These are phyloP conservation scores for Okapia johnstoni DNA, from an alignment of 2,113 vertebrate species.

Conservation along the genomic window DNA sequence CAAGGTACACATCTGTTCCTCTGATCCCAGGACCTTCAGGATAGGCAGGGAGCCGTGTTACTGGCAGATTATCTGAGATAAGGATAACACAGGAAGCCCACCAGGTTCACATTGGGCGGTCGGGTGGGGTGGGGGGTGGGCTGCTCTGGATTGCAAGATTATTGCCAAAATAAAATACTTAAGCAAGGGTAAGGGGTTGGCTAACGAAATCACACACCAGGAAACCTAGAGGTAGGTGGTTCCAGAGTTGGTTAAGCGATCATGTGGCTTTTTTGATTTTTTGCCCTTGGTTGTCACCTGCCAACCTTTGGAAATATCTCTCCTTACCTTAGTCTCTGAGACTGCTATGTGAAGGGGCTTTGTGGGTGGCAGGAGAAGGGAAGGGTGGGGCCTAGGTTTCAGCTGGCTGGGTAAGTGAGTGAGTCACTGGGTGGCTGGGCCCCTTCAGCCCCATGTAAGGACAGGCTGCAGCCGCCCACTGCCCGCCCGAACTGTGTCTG, in stretches of 20 bases:
- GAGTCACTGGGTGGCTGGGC: constrained; percentile 56
- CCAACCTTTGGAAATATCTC: background rate
- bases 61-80: background rate
- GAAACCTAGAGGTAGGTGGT: background rate
- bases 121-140: background rate
- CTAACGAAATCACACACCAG: background rate
- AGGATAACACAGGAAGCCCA: background rate
- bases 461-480: constrained; percentile 57
- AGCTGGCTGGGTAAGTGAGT: constrained; percentile 7
- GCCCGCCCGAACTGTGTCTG: constrained; percentile 50
- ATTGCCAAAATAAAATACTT: background rate
- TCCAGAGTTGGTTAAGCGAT: background rate
- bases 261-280: background rate
- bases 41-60: background rate
- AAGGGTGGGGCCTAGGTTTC: constrained; percentile 23
- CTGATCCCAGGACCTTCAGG: background rate
- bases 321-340: background rate
- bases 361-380: constrained; percentile 28
- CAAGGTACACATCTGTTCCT: background rate
- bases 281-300: background rate
- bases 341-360: background rate
- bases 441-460: constrained; percentile 50
- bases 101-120: background rate
- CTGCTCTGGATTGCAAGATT: background rate
- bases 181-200: background rate